These are phyloP conservation scores for Arizona elegans DNA, from an alignment of 2,113 vertebrate genomes.

Conservation along the genomic window DNA sequence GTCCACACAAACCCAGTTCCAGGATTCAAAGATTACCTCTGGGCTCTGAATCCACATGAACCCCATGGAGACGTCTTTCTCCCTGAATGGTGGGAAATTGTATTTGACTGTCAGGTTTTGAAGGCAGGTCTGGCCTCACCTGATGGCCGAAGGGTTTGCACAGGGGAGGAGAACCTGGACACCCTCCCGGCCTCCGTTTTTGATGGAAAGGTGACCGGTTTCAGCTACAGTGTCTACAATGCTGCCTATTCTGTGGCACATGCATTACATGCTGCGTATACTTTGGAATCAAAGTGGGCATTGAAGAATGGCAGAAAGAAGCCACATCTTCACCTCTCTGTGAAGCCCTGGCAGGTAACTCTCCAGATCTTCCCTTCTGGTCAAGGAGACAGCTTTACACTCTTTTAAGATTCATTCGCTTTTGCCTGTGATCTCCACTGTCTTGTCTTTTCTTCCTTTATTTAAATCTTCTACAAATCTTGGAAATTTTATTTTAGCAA, in stretches of 20 bases:
- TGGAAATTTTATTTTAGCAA: background rate
- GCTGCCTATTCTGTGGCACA: background rate
- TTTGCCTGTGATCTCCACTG: background rate
- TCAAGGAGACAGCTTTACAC: background rate
- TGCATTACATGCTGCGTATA: background rate
- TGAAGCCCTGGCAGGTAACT: background rate
- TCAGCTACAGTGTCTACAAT: background rate
- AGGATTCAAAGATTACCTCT: constrained; percentile 4
- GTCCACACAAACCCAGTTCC: background rate
- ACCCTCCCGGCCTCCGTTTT: background rate
- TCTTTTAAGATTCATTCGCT: background rate
- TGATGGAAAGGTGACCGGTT: background rate
- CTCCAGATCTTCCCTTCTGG: background rate
- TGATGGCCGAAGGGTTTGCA: background rate
- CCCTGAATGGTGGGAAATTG: fast-evolving
- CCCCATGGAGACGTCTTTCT: background rate
- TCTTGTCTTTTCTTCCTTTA: background rate
- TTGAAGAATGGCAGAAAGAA: background rate
- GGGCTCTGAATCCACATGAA: background rate
- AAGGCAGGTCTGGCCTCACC: background rate
- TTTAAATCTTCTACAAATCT: background rate
- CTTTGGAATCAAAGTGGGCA: fast-evolving
- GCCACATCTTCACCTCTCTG: background rate
- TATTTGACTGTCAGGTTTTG: background rate
- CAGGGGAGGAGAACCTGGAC: background rate